Base-by-base conservation (phyloP, 2,888 invertebrate species). In the Nycteola revayana region DNA sequence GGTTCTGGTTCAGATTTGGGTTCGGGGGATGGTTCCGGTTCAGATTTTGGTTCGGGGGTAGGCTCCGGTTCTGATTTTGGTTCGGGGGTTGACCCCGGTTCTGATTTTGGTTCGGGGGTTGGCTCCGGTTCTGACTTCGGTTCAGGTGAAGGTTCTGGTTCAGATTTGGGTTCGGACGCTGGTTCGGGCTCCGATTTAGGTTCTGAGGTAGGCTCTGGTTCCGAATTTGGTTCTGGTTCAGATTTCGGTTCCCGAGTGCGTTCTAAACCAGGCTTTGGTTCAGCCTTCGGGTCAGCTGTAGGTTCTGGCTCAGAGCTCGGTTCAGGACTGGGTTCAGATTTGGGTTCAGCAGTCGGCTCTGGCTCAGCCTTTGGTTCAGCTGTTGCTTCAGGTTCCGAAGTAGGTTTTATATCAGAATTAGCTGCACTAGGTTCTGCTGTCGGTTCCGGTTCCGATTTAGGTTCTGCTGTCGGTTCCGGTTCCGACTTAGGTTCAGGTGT, bases 401-500 rank as follows among this genome's bases (percentile, higher is more conserved):
- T 66, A 0, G 76, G 69, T 42, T 79, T 69, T 0, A 84, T 60
- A 21, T 73, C 63, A 0, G 80, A 14, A 3, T 14, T 14, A 14
- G 14, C 62, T 1, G 84, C 1, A 14, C 37, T 73, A 63, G 69
- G 60, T 43, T 63, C 66, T 1, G 77, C 27, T 1, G 18, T 24
- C 1, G 14, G 64, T 37, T 75, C 64, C 1, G 77, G 61, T 32
- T 66, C 62, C 1, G 84, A 1, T 20, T 39, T 73, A 63, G 69
- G 60, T 43, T 63, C 66, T 1, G 77, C 27, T 1, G 18, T 24
- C 1, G 85, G 74, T 54, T 68, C 64, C 0, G 80, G 74, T 48
- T 80, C 75, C 0, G 83, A 69, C 52, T 82, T 74, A 10, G 85
- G 72, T 43, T 71, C 66, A 1, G 88, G 63, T 37, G 75, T 34